Base-by-base conservation (phyloP, 2,113 vertebrate species). In the Etheostoma spectabile region DNA sequence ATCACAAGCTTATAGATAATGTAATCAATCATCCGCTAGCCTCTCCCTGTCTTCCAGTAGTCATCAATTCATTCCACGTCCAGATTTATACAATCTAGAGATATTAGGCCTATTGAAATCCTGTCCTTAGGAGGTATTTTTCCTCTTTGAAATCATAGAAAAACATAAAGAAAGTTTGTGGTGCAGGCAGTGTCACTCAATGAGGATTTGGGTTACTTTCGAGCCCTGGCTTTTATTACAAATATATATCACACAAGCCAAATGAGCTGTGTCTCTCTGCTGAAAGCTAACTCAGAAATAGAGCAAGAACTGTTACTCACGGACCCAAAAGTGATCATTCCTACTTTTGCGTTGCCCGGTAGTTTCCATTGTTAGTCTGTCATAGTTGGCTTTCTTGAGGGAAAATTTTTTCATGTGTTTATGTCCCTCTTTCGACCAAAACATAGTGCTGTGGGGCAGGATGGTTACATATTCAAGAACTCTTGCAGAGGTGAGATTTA, bases 331-430 rank as follows among this genome's bases (percentile, higher is more conserved):
- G 7, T 8, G 14, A 61, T 69, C 45, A 33, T 42, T 66, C 46
- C 22, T 61, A 21, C 18, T n/a, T 51, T 12, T 70, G 15, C 53
- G n/a, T 30, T 69, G 45, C 38, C 30, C 52, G 70, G 30, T 66
- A 49, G 56, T 78, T 84, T 77, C 62, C 51, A 81, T 63, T 51
- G 27, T 52, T 69, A 71, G 62, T 51, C 38, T 53, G 19, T 66
- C 53, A 72, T 19, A 75, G 57, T 35, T 68, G 71, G 30, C 33
- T 67, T 59, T 66, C 64, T 65, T 22, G 15, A 57, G 22, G 60
- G 33, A 22, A 15, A 8, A 14, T 69, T 69, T 59, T 56, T 21
- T 79, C 38, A 64, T 3, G 10, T 70, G 13, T 51, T 3, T 3
- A 27, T 46, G 22, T 74, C 19, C 48, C 12, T 59, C 73, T 60